Base-by-base conservation (phyloP, 1,140 invertebrate species). In the Drosophila sturtevanti region DNA sequence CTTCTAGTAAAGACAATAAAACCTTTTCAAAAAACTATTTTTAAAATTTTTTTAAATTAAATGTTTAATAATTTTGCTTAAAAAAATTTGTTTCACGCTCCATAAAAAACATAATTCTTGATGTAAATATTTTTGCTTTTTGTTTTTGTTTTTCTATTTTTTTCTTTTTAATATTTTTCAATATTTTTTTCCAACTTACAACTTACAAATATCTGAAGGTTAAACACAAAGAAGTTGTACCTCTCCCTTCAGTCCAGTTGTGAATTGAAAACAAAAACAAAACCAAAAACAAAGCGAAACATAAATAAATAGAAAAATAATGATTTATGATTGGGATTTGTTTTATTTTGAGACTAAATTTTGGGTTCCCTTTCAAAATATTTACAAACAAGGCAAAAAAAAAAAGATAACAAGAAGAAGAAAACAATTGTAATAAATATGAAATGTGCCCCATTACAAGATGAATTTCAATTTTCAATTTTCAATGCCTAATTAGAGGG, bases 341-440 rank as follows among this genome's bases (percentile, higher is more conserved):
- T 60, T 38, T 72, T 64, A 38, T 41, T 64, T 59, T 59, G 27
- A n/a, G 55, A 72, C 38, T 72, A 22, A 7, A 9, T 44, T 65
- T 62, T n/a, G 38, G 24, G 21, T 59, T 21, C 72, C 81, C 81
- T 85, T 80, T 85, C 81, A 85, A 85, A 85, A 84, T 77, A 84
- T 85, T 85, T 85, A 80, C 60, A 67, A 68, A 77, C 70, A 68
- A 68, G 77, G 55, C 71, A 18, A 48, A n/a, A n/a, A n/a, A n/a
- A n/a, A n/a, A n/a, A n/a, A n/a, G n/a, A n/a, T n/a, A n/a, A n/a
- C n/a, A n/a, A n/a, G n/a, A n/a, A n/a, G n/a, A n/a, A n/a, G n/a
- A n/a, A n/a, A 48, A 48, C 41, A 48, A 48, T 48, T 48, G 41
- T 18, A 48, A 48, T 16, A 48, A 48, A 48, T 48, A 48, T 48